Conservation (phyloP, 2,797 vertebrate species). For the Sebastes aleutianus region DNA sequence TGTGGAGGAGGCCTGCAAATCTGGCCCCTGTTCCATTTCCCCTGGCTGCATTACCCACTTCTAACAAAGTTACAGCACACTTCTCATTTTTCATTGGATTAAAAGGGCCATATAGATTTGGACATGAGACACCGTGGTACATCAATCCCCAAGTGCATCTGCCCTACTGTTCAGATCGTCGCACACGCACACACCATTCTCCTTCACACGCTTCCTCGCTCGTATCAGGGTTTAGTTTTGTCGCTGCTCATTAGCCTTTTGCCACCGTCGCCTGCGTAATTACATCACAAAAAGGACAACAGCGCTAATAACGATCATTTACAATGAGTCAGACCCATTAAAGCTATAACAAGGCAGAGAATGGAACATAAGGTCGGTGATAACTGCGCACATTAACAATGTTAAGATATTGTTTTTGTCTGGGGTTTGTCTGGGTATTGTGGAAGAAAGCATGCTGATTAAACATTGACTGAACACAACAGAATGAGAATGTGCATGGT, state of each 20-base stretch:
- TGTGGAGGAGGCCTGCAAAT: constrained; percentile 71
- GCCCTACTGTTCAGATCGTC: constrained; percentile 16
- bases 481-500: background rate
- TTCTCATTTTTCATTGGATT: constrained; percentile 83
- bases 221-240: constrained; percentile 25
- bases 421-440: background rate
- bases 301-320: constrained; percentile 28
- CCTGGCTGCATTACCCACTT: constrained; percentile 75
- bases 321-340: constrained; percentile 48
- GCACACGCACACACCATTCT: background rate
- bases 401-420: background rate
- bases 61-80: constrained; percentile 82
- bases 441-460: background rate
- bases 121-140: constrained; percentile 62
- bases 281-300: constrained; percentile 52
- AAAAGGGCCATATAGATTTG: constrained; percentile 77
- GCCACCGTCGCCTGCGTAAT: constrained; percentile 45
- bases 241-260: constrained; percentile 55
- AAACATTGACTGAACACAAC: background rate
- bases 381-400: background rate
- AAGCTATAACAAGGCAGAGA: constrained; percentile 18
- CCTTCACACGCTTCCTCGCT: background rate
- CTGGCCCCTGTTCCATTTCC: constrained; percentile 74
- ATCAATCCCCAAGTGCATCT: constrained; percentile 65
- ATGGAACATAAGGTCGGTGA: constrained; percentile 1